Evolutionary conservation across 2,888 invertebrate genomes (phyloP), one percentile per base, ranked within the genome.

Genomic region (Carabus problematicus): DNA sequence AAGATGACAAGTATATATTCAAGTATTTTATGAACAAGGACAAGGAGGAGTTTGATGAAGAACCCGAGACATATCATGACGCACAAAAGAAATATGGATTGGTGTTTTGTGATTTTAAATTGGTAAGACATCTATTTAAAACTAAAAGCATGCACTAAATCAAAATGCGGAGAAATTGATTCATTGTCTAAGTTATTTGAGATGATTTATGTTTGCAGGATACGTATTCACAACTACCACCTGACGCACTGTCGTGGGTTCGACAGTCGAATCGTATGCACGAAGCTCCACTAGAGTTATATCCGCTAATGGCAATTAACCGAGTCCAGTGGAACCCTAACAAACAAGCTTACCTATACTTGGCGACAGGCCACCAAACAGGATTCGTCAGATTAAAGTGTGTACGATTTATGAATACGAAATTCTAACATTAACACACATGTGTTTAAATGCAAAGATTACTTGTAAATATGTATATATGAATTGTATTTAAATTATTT

Each of bases 41-140:
- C 62, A 79, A 81, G 16, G 73, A 82, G 0, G 75, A 78, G 0
- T 77, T 81, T 72, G 77, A 77, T 47, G 71, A 83, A 45, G 85
- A 86, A 72, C 84, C 86, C 6, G 72, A 79, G 1, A 81, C 81
- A 0, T 87, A 86, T 73, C 79, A 82, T 3, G 84, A 84, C 6
- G 82, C 82, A 0, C 73, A 80, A 9, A 74, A 79, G 52, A 82
- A 82, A 73, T 87, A 85, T 76, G 87, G 85, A 18, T 72, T 88
- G 14, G 78, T 84, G 59, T 81, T 82, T 70, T 78, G 78, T 72
- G 80, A 81, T 76, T 43, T 72, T 49, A 74, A 74, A 71, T 71
- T 77, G 76, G 80, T 79, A 74, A 71, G 75, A 71, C 29, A 41
- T 42, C 41, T 11, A 9, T 47, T 7, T 47, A 14, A 64, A 8